Evolutionary conservation across 2,113 vertebrate genomes (phyloP).

Genomic region (Ginglymostoma cirratum): DNA sequence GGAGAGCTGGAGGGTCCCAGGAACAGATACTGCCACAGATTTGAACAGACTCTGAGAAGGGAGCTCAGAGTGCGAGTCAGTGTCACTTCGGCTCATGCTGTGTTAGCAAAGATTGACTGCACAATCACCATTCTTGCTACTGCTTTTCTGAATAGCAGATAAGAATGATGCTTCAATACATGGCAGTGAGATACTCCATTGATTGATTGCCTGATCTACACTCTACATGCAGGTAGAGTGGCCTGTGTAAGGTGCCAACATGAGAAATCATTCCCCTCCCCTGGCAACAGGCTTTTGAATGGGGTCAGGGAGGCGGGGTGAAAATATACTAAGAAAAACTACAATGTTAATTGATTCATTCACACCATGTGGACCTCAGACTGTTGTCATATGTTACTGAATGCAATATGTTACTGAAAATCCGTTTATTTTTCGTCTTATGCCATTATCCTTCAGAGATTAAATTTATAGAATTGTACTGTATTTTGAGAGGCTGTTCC

Average conservation of each 20-base stretch:
- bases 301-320: fast-evolving
- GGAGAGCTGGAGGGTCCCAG: background rate
- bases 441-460: no score
- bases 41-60: background rate
- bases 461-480: background rate
- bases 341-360: background rate
- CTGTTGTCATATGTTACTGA: no score
- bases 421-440: background rate
- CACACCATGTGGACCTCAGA: background rate
- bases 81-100: background rate
- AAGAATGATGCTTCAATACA: background rate
- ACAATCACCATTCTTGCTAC: background rate
- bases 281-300: background rate
- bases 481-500: background rate
- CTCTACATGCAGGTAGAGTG: background rate
- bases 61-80: no score
- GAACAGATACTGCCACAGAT: background rate
- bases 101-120: background rate
- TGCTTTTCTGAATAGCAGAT: background rate
- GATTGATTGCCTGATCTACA: no score
- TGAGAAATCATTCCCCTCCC: background rate
- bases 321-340: background rate
- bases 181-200: background rate
- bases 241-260: background rate
- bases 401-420: background rate